Percentiles rank a stretch among this genome's conserved stretches.
These are phyloP conservation scores for Scaptomyza montana DNA, from an alignment of 1,140 invertebrate genomes.

Conservation along the genomic window DNA sequence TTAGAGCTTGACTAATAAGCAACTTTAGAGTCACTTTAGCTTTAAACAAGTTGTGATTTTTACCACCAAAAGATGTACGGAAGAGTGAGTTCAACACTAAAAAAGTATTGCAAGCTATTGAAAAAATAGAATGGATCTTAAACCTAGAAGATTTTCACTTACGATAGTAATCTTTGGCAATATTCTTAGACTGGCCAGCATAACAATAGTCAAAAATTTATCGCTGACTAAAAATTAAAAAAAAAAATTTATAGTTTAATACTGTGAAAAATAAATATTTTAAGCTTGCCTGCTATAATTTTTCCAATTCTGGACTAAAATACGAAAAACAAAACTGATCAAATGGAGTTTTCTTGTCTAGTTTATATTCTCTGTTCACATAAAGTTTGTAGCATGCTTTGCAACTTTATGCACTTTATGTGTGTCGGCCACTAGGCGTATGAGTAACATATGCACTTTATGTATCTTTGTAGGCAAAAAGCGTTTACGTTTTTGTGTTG, in stretches of 20 bases:
- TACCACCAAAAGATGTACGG: background rate
- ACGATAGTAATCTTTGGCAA: too few species aligned
- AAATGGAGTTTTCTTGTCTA: background rate
- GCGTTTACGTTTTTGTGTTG: too few species aligned
- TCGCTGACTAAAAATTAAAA: too few species aligned
- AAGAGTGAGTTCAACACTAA: background rate
- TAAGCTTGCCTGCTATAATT: too few species aligned
- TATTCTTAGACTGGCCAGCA: too few species aligned
- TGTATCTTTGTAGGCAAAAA: slow-evolving; percentile 18
- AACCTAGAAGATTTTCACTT: background rate
- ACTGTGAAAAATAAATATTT: too few species aligned
- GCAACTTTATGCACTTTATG: slow-evolving; percentile 23
- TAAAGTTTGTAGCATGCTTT: slow-evolving; percentile 17
- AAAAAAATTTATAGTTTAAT: too few species aligned
- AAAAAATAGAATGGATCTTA: background rate
- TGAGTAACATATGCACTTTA: slow-evolving; percentile 64
- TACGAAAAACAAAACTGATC: background rate
- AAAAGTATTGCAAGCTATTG: background rate
- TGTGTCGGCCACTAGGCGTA: slow-evolving; percentile 45
- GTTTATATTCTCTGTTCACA: background rate
- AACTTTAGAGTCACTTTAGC: background rate
- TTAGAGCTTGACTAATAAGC: slow-evolving; percentile 8
- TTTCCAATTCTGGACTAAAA: background rate
- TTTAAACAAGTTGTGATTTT: background rate
- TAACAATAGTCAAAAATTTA: too few species aligned